A percentile compares a stretch with the other conserved stretches of the same genome.
Evolutionary conservation across 2,113 vertebrate species (phyloP).

Genomic region (Silurus glanis): DNA sequence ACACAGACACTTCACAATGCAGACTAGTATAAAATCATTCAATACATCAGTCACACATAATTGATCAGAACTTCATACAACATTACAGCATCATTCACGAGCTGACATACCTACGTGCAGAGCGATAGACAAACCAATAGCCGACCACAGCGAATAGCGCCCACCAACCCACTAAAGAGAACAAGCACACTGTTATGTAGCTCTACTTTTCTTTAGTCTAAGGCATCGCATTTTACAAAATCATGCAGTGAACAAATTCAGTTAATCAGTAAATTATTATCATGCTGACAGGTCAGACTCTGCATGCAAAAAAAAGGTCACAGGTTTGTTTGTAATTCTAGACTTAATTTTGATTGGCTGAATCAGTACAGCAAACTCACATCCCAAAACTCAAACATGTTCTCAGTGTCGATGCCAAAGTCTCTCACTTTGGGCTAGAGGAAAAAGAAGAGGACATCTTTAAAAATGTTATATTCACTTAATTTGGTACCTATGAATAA

Average conservation of each 20-base stretch:
- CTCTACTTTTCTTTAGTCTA: background rate
- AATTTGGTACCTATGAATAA: background rate
- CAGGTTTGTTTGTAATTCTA: background rate
- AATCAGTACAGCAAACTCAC: conserved; percentile 72
- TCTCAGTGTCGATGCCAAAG: conserved; percentile 92
- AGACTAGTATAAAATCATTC: background rate
- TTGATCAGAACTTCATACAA: background rate
- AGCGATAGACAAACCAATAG: conserved; percentile 95
- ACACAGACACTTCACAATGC: background rate
- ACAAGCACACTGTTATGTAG: conserved; percentile 14
- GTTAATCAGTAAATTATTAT: background rate
- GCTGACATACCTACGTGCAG: conserved; percentile 84
- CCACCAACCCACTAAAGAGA: conserved; percentile 92
- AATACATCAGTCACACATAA: background rate
- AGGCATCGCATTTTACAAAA: background rate
- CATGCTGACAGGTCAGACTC: background rate
- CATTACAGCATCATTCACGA: background rate
- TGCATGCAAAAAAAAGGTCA: background rate
- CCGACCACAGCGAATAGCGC: conserved; percentile 96
- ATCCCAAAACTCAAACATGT: conserved; percentile 99
- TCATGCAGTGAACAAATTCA: background rate
- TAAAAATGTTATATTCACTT: background rate
- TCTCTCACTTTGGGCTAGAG: conserved; percentile 89
- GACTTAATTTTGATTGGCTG: background rate
- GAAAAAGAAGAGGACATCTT: conserved; percentile 14